A percentile compares a stretch with the other conserved stretches of the same genome.
phyloP scores from a whole-genome alignment of 2,797 vertebrate species.

The Mormyrops attenuatus region DNA sequence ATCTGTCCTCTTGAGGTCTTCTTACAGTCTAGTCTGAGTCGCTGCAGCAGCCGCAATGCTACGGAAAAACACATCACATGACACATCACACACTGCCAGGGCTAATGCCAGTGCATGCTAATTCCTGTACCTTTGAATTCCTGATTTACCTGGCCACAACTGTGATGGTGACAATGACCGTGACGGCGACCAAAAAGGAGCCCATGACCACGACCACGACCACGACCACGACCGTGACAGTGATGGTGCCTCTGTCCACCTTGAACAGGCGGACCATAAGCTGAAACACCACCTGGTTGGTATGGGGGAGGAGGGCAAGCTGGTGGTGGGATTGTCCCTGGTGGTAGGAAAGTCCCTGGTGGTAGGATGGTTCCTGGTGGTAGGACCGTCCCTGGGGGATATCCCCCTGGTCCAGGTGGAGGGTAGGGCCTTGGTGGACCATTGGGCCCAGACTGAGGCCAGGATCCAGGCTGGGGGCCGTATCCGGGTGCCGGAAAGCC shows the following conservation, averaged over 20 bases:
- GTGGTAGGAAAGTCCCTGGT: not conserved
- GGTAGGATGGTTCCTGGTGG: not conserved
- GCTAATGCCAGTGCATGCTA: too few species aligned
- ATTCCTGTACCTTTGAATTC: not conserved
- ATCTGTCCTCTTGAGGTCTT: not conserved
- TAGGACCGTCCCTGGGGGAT: not conserved
- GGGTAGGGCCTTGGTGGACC: not conserved
- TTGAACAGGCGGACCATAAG: not conserved
- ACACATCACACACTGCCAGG: not conserved
- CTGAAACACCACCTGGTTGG: not conserved
- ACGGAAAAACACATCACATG: not conserved
- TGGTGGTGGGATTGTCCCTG: not conserved
- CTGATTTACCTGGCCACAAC: not conserved
- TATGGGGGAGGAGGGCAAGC: not conserved
- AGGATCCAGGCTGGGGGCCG: constrained; percentile 26
- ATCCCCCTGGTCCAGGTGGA: not conserved
- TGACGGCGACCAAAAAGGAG: not conserved
- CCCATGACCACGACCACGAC: not conserved
- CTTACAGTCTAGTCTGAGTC: not conserved
- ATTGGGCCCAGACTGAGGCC: not conserved
- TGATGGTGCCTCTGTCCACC: not conserved
- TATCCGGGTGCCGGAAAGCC: not conserved
- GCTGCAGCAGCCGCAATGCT: not conserved
- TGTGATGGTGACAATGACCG: not conserved
- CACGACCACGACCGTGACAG: not conserved